These are phyloP conservation scores for Sericinus montela DNA, from an alignment of 2,888 invertebrate species.

Conservation along the genomic window DNA sequence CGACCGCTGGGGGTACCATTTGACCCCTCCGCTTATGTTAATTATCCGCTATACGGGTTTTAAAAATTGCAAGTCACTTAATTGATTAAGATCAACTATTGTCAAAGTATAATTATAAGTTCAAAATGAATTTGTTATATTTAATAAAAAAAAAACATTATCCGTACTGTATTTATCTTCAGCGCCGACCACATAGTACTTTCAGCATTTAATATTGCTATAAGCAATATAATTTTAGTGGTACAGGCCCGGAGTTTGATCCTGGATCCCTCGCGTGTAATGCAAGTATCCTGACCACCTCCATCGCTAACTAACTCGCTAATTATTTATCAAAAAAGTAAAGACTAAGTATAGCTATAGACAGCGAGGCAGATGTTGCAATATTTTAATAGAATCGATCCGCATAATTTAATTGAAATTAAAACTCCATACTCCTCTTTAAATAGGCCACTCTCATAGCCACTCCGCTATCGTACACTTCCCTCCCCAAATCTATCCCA, in stretches of 20 bases:
- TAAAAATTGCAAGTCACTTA: slow-evolving; percentile 21
- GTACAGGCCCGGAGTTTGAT: too few relatives aligned
- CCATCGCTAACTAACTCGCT: too few relatives aligned
- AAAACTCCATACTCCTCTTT: not conserved
- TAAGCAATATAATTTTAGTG: too few relatives aligned
- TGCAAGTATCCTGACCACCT: too few relatives aligned
- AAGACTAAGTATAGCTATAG: too few relatives aligned
- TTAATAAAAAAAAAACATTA: too few relatives aligned
- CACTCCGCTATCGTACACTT: not conserved
- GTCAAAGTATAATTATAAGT: slow-evolving; percentile 8
- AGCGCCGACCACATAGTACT: too few relatives aligned
- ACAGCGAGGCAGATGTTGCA: not conserved
- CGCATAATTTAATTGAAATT: not conserved
- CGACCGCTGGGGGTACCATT: not conserved
- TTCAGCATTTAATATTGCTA: too few relatives aligned
- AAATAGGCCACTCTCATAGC: not conserved
- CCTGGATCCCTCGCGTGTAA: too few relatives aligned
- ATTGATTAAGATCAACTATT: slow-evolving; percentile 20
- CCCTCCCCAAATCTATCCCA: not conserved
- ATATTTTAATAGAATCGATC: not conserved
- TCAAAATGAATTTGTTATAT: not conserved
- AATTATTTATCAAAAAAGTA: too few relatives aligned
- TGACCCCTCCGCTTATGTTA: slow-evolving; percentile 13
- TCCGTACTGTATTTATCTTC: too few relatives aligned
- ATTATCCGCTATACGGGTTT: slow-evolving; percentile 20